Base-by-base conservation (phyloP, 23 tunicate genomes). In the Botrylloides violaceus region DNA sequence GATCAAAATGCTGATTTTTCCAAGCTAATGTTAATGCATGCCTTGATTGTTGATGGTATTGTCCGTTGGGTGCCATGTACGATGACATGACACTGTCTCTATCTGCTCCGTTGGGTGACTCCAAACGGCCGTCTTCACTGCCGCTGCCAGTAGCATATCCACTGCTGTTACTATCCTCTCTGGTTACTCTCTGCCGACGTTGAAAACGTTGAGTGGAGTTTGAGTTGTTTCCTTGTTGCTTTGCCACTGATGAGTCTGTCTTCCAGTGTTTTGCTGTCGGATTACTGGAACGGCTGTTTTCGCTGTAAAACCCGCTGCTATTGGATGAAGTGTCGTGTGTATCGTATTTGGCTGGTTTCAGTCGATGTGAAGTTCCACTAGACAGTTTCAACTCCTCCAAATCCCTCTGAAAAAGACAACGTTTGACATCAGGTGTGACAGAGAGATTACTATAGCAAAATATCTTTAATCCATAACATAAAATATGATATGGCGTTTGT, bases 111-210 rank as follows among this genome's bases (percentile, higher is more conserved):
- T n/a, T n/a, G n/a, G n/a, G n/a, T 7, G 31, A 24, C 22, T 56
- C 70, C 20, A 6, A 36, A 25, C 65, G 49, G 38, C 43, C 77
- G 58, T 68, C 74, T 37, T 68, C 74, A 22, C 74, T 68, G 21
- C 83, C 73, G 59, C 96, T 81, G n/a, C 80, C 96, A 47, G 90
- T 87, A 58, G 96, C 86, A 32, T 87, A 87, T 0, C 96, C 96
- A 53, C 87, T 81, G 83, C 96, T 87, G 60, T 58, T 59, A 53
- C 92, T 79, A 4, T 84, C 84, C 3, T 71, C 83, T 21, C 91
- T 31, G 12, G 74, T 68, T 27, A 68, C 37, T 26, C 57, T 68
- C 47, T n/a, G 30, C 65, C 32, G 29, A 29, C 26, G 15, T 0
- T 25, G 27, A 1, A 1, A 23, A 53, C 58, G 57, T 43, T 23